Conservation (phyloP, 2,888 invertebrate genomes). For the Hydriomena furcata region DNA sequence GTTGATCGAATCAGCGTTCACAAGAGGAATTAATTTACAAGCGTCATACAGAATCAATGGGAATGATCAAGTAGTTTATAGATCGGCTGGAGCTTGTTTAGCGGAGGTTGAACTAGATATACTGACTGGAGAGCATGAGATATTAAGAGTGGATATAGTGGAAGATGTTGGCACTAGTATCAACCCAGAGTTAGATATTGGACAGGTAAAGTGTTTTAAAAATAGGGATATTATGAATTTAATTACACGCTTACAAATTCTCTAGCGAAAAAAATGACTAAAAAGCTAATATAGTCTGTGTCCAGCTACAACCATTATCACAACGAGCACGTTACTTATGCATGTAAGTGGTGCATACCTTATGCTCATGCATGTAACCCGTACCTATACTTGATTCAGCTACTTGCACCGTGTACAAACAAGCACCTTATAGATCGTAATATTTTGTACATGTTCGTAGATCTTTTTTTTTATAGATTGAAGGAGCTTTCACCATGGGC, state of each 20-base stretch:
- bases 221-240: too few relatives aligned
- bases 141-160: conserved; percentile 87
- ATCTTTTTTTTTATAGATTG: conserved; percentile 65
- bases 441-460: too few relatives aligned
- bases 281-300: too few relatives aligned
- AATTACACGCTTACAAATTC: too few relatives aligned
- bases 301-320: too few relatives aligned
- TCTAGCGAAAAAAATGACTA: too few relatives aligned
- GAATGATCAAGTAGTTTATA: conserved; percentile 84
- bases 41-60: conserved; percentile 82
- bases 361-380: too few relatives aligned
- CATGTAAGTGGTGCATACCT: too few relatives aligned
- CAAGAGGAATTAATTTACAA: conserved; percentile 82
- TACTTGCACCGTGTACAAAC: neutral
- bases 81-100: conserved; percentile 82
- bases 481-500: conserved; percentile 91
- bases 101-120: conserved; percentile 91
- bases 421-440: neutral
- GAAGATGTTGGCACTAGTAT: conserved; percentile 90
- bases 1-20: conserved; percentile 79
- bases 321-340: too few relatives aligned
- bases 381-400: too few relatives aligned
- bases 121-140: conserved; percentile 89
- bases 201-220: too few relatives aligned
- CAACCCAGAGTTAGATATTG: conserved; percentile 88